A percentile compares a stretch with the other conserved stretches of the same genome.
These are phyloP conservation scores for Corythornis cristatus DNA, from an alignment of 2,113 vertebrate genomes.

Conservation along the genomic window DNA sequence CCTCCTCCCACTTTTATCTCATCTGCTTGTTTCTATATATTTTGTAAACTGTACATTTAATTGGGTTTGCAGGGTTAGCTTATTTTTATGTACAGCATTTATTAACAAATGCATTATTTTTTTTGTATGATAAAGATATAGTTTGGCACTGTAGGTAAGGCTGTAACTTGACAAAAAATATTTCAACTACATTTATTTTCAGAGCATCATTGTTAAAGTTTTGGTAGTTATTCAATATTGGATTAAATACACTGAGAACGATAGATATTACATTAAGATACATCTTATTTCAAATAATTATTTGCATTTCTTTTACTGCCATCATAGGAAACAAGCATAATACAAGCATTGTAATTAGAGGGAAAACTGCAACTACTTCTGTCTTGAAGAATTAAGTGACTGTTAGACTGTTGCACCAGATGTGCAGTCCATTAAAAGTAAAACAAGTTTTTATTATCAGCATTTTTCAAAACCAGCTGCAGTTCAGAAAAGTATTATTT, in stretches of 20 bases:
- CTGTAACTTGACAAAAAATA: not conserved
- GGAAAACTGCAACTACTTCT: not conserved
- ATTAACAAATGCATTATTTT: not conserved
- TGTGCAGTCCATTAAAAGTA: not conserved
- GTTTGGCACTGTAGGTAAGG: not conserved
- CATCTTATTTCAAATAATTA: not conserved
- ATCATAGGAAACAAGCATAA: not conserved
- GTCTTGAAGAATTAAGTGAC: not conserved
- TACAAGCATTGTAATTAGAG: not conserved
- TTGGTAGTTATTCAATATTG: not conserved
- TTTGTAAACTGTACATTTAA: not conserved
- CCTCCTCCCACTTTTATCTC: not conserved
- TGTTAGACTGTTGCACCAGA: not conserved
- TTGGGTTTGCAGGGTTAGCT: not conserved
- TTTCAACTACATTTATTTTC: not conserved
- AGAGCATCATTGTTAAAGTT: not conserved
- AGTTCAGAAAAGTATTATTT: not conserved
- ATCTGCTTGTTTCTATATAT: not conserved
- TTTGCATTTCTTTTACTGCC: not conserved
- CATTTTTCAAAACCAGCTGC: conserved; percentile 21
- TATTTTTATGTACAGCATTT: not conserved
- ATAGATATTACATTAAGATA: not conserved
- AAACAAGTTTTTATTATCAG: not conserved
- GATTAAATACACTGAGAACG: not conserved
- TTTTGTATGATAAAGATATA: not conserved